Percentiles rank a stretch among this genome's conserved stretches.
Evolutionary conservation across 2,797 vertebrate species (phyloP).

Genomic region (Lagorchestes hirsutus): DNA sequence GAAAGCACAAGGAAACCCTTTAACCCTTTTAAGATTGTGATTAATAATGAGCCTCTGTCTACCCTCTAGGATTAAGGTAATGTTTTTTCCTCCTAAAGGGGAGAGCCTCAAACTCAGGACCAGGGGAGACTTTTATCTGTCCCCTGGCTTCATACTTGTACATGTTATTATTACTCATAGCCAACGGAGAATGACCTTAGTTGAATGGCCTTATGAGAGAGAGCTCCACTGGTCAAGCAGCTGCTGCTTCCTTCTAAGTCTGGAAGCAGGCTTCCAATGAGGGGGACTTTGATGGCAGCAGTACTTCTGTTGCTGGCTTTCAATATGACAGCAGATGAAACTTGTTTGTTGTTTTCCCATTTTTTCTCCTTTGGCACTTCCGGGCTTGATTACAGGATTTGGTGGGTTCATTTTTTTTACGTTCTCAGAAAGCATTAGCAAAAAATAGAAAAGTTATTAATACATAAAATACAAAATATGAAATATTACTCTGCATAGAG

Average conservation of each 20-base stretch:
- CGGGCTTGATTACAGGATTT: neutral
- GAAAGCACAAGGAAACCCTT: neutral
- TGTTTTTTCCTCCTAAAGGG: constrained; percentile 37
- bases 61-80: constrained; percentile 4
- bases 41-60: neutral
- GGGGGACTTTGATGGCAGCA: neutral
- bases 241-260: neutral
- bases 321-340: neutral
- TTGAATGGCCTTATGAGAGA: neutral
- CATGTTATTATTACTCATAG: constrained; percentile 27
- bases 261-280: no score
- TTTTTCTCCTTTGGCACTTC: neutral
- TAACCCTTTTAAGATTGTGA: constrained; percentile 31
- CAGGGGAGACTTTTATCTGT: neutral
- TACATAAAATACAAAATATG: constrained; percentile 70
- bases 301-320: neutral
- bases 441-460: constrained; percentile 81
- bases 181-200: neutral
- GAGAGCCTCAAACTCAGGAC: constrained; percentile 2
- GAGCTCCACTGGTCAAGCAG: neutral
- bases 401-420: constrained; percentile 31
- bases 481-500: constrained; percentile 75
- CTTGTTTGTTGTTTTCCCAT: neutral
- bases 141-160: neutral
- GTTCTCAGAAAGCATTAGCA: constrained; percentile 37